phyloP scores from a whole-genome alignment of 2,888 invertebrate genomes.

The Cylloceria caligata region DNA sequence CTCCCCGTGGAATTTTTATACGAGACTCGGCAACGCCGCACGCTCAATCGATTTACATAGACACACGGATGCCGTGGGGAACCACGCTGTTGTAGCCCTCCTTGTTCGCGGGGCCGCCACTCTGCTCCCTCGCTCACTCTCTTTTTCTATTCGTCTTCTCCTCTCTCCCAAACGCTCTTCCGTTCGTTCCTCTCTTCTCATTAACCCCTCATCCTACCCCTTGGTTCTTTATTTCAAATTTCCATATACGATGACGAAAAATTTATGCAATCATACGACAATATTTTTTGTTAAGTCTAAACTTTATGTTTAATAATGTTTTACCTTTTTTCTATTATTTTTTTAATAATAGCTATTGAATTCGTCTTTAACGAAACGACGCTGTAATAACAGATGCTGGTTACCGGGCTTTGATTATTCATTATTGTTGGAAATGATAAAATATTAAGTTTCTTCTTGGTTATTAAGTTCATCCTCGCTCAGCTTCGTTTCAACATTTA shows the following conservation, averaged over 20 bases:
- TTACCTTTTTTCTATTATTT: neutral
- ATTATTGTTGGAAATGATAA: too few relatives aligned
- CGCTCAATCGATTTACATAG: conserved; percentile 75
- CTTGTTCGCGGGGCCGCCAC: conserved; percentile 8
- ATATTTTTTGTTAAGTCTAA: neutral
- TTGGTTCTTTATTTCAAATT: neutral
- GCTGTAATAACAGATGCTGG: too few relatives aligned
- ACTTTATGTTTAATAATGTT: too few relatives aligned
- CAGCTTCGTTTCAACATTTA: too few relatives aligned
- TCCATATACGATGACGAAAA: conserved; percentile 4
- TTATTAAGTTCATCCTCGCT: neutral
- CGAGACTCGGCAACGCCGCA: conserved; percentile 73
- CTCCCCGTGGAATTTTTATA: conserved; percentile 69
- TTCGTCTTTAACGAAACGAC: conserved; percentile 1
- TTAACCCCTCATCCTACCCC: conserved; percentile 6
- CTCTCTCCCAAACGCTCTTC: conserved; percentile 27
- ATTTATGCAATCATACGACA: neutral
- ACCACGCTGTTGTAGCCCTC: conserved; percentile 59
- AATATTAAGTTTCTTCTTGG: conserved; percentile 33
- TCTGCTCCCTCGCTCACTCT: conserved; percentile 39
- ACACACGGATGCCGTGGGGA: conserved; percentile 69
- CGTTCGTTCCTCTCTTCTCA: conserved; percentile 11
- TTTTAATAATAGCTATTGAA: neutral
- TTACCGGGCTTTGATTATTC: too few relatives aligned
- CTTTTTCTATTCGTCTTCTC: conserved; percentile 46